A percentile compares a stretch with the other conserved stretches of the same genome.
phyloP scores from a whole-genome alignment of 2,888 invertebrate species.

The Ichneumoninae sp. region DNA sequence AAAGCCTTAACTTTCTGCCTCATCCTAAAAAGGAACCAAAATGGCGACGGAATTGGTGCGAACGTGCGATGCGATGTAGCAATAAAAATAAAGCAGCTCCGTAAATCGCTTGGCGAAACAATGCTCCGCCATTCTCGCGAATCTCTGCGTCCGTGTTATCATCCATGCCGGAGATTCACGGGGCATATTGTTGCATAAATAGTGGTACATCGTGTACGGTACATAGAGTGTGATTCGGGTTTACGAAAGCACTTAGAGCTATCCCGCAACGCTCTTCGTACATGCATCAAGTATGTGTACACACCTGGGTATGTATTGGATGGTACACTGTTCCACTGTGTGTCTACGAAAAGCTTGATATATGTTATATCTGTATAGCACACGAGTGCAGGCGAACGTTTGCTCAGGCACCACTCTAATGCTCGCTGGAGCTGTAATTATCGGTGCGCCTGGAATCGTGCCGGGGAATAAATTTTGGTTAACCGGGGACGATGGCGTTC shows the following conservation, averaged over 20 bases:
- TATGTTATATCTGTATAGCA: conserved; percentile 14
- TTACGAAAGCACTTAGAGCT: conserved; percentile 68
- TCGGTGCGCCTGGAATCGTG: conserved; percentile 71
- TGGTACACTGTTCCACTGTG: conserved; percentile 12
- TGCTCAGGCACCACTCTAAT: conserved; percentile 56
- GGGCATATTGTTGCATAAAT: conserved; percentile 32
- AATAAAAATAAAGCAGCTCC: background rate
- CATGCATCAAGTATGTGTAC: conserved; percentile 24
- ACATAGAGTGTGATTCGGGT: conserved; percentile 52
- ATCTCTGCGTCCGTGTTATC: background rate
- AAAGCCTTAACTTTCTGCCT: no score
- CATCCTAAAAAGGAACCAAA: background rate
- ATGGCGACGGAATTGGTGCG: background rate
- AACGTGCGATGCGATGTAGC: background rate
- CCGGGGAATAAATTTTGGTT: conserved; percentile 74
- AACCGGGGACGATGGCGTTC: conserved; percentile 53
- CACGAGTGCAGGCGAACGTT: conserved; percentile 56
- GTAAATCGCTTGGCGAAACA: background rate
- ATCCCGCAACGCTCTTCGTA: conserved; percentile 40
- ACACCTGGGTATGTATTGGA: conserved; percentile 22
- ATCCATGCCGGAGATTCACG: background rate
- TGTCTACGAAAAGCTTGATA: conserved; percentile 3
- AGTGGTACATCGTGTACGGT: conserved; percentile 38
- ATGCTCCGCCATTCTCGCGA: background rate
- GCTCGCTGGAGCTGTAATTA: conserved; percentile 70